Base-by-base conservation (phyloP, 2,113 vertebrate genomes). In the Cyanoramphus novaezelandiae region DNA sequence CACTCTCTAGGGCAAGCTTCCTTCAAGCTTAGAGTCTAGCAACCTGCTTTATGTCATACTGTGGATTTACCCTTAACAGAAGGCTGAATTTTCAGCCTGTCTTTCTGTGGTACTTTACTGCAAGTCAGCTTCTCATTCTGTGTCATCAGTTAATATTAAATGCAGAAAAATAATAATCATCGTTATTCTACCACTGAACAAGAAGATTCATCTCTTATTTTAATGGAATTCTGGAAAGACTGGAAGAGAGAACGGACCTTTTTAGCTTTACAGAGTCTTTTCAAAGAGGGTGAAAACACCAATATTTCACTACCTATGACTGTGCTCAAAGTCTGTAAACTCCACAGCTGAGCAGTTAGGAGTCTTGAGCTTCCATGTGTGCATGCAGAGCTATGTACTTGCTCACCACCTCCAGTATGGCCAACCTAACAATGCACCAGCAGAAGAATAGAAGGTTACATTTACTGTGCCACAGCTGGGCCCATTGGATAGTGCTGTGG, bases 1-100 rank as follows among this genome's bases (percentile, higher is more conserved):
- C 88, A 84, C 63, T 93, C 81, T 96, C 82, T 67, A 62, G 75
- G 95, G 91, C 88, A 96, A 95, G 63, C 49, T 96, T 93, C 62
- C 76, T 82, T 92, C 74, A 81, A 89, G 71, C 90, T 94, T 76
- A 78, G 67, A 95, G 64, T 57, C 28, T 67, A 67, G 49, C 10
- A 10, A 88, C 41, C 24, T 84, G 74, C 71, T 71, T 94, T 78
- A 55, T 92, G 75, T 80, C 62, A 79, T 79, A 49, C 21, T 77
- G 31, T 84, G 49, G 78, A 90, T 92, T 92, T 50, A 81, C 27
- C n/a, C 20, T 33, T 39, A 85, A 49, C 19, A 86, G 67, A 92
- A n/a, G 23, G 12, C 29, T 75, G 62, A 65, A 80, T 94, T 96
- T 95, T 84, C 83, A 90, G 35, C 18, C 59, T 80, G 24, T 11